Evolutionary conservation across 2,888 invertebrate genomes (phyloP), one percentile per base, ranked within the genome.

Genomic region (Drosophila imparisetae): DNA sequence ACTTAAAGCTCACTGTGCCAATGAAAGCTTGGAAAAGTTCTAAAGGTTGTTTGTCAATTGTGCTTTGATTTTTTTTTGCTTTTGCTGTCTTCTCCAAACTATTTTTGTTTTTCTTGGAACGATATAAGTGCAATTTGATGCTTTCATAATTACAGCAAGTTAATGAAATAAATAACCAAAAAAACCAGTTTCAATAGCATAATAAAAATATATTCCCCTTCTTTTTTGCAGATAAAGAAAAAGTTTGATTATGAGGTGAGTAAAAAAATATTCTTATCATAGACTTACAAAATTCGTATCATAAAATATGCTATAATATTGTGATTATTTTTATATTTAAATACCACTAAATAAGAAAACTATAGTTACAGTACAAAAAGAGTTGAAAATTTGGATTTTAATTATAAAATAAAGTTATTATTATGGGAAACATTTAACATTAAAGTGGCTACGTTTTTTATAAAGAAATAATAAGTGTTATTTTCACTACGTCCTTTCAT

Each of bases 11-110:
- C 15, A 34, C 34, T 27, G 1, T 1, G 18, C 8, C 0, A 29
- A 32, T 50, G 11, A 62, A 58, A 50, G 24, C 45, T 61, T 42
- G 32, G 13, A 29, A 21, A 64, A 57, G 29, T 60, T 68, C 50
- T 58, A 10, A 21, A 27, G 21, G 29, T 29, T n/a, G 24, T 54
- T n/a, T n/a, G 2, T 42, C 11, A 11, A 5, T 11, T 21, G 40
- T 11, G 42, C 21, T 10, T 40, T 42, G 42, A 21, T 21, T 40
- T 11, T 32, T 30, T 40, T 2, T 40, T 40, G 36, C n/a, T n/a
- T 10, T 40, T n/a, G n/a, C 40, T 40, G 40, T n/a, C 11, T 42
- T 42, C 11, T 2, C 2, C 2, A 21, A 42, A n/a, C n/a, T 11
- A n/a, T n/a, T 42, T 42, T 5, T 21, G 11, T 1, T 40, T n/a